Conservation (phyloP, 2,888 invertebrate genomes). For the Catocala sponsa region DNA sequence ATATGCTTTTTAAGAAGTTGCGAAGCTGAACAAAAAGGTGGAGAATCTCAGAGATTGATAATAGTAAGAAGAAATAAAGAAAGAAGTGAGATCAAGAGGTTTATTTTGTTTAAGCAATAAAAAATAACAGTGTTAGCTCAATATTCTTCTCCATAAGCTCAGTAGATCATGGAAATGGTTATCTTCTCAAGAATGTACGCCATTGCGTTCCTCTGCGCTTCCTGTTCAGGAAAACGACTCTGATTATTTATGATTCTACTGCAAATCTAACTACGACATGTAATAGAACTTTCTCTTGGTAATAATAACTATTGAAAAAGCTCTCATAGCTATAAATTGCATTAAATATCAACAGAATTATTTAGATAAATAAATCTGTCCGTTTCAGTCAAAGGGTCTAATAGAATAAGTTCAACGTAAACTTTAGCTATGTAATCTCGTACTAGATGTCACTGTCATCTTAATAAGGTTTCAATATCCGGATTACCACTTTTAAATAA, state of each 20-base stretch:
- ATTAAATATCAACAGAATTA: too few relatives aligned
- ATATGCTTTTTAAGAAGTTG: too few relatives aligned
- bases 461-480: too few relatives aligned
- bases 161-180: constrained; percentile 68
- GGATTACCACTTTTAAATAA: too few relatives aligned
- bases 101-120: constrained; percentile 5
- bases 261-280: not conserved
- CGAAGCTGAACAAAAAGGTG: too few relatives aligned
- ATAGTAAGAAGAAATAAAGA: constrained; percentile 11
- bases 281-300: not conserved
- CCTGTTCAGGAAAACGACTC: constrained; percentile 65
- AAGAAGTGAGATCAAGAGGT: constrained; percentile 23
- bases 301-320: too few relatives aligned
- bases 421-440: too few relatives aligned
- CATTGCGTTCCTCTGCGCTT: constrained; percentile 57
- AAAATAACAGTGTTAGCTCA: constrained; percentile 16
- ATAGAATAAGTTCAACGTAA: too few relatives aligned
- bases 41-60: not conserved
- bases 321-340: too few relatives aligned
- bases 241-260: constrained; percentile 23
- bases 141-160: constrained; percentile 26
- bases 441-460: too few relatives aligned
- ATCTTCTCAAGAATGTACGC: constrained; percentile 75
- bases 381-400: too few relatives aligned
- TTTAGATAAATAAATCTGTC: too few relatives aligned